Evolutionary conservation across 2,113 vertebrate species (phyloP).

Genomic region (Tragelaphus buxtoni): DNA sequence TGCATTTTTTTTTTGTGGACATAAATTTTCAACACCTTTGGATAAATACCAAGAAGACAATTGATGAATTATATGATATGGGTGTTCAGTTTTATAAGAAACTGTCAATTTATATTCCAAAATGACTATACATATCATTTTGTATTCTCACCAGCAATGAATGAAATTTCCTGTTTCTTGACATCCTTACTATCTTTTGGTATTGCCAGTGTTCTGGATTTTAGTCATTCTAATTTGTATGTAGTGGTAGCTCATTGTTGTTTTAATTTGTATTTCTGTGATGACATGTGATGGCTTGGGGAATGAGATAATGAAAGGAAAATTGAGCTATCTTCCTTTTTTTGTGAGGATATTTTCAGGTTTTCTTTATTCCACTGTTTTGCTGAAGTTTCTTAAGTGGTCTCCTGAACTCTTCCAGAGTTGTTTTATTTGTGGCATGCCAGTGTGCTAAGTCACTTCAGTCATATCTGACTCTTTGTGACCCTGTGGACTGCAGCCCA

Average conservation of each 20-base stretch:
- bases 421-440: background rate
- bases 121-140: background rate
- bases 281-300: background rate
- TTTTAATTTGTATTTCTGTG: background rate
- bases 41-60: background rate
- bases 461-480: background rate
- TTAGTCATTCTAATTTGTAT: background rate
- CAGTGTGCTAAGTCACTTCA: background rate
- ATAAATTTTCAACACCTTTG: background rate
- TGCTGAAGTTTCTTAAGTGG: background rate
- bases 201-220: background rate
- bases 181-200: background rate
- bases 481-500: background rate
- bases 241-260: background rate
- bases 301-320: background rate
- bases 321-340: background rate
- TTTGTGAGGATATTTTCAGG: background rate
- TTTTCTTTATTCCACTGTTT: background rate
- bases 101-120: background rate
- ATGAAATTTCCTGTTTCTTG: background rate
- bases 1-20: background rate
- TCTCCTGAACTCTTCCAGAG: background rate
- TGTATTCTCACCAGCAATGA: background rate
- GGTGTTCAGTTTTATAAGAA: background rate
- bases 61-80: background rate